Percentiles rank a stretch among this genome's conserved stretches.
These are phyloP conservation scores for Palloptera scutellata DNA, from an alignment of 2,888 invertebrate species.

Conservation along the genomic window DNA sequence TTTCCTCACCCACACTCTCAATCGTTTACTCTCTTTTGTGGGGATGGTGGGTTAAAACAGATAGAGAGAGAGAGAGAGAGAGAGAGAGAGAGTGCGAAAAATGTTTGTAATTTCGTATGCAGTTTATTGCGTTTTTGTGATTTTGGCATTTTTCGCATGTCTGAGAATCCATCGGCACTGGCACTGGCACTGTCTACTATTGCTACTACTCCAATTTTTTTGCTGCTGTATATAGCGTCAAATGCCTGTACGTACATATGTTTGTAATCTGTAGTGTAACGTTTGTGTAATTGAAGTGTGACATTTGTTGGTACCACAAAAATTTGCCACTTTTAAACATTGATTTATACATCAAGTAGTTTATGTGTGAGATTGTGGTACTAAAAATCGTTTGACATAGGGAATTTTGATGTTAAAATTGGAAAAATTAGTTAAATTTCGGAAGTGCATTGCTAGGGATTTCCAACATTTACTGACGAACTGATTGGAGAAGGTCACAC, in stretches of 20 bases:
- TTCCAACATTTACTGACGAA: too few relatives aligned
- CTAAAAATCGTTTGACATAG: too few relatives aligned
- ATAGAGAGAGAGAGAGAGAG: neutral
- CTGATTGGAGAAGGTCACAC: too few relatives aligned
- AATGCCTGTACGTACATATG: neutral
- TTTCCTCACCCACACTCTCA: neutral
- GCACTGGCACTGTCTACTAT: neutral
- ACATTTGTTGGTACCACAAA: constrained; percentile 38
- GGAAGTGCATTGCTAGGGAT: too few relatives aligned
- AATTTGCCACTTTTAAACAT: constrained; percentile 32
- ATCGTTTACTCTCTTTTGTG: too few relatives aligned
- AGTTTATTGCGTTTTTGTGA: constrained; percentile 31
- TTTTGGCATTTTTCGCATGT: constrained; percentile 29
- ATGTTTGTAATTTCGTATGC: constrained; percentile 30
- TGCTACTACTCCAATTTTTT: constrained; percentile 8
- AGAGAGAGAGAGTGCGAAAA: constrained; percentile 16
- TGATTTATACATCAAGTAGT: constrained; percentile 25
- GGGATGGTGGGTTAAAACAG: too few relatives aligned
- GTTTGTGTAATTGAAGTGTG: constrained; percentile 36
- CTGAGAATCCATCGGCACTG: constrained; percentile 6
- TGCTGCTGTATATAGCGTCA: neutral
- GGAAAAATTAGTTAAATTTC: too few relatives aligned
- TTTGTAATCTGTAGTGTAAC: constrained; percentile 1
- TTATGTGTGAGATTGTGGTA: constrained; percentile 1
- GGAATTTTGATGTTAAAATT: too few relatives aligned